Conservation (phyloP, 2,113 vertebrate genomes). For the Lichenostomus cassidix region DNA sequence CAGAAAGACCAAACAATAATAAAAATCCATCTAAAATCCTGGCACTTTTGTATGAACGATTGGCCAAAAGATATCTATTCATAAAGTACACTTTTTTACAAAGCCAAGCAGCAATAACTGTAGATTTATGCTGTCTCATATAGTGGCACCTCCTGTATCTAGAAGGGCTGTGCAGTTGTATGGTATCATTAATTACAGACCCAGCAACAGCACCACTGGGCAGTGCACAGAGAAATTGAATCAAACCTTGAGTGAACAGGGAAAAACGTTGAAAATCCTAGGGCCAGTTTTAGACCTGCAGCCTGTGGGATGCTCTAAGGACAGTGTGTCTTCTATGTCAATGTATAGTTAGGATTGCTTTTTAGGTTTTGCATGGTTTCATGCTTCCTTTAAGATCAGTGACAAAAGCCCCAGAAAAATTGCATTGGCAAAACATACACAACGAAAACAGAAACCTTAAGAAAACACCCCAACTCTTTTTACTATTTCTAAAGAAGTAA, state of each 20-base stretch:
- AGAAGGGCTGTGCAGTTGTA: not conserved
- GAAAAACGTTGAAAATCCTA: not conserved
- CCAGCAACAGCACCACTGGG: not conserved
- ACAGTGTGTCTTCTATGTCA: not conserved
- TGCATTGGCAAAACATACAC: not conserved
- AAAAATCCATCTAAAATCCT: not conserved
- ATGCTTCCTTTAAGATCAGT: not conserved
- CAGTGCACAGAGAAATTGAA: not conserved
- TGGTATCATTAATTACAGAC: not conserved
- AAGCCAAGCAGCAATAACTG: not conserved
- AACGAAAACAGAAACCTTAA: not conserved
- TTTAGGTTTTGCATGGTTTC: not conserved
- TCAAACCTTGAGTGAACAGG: not conserved
- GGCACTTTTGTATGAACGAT: not conserved
- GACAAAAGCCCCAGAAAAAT: not conserved
- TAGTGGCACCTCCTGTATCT: not conserved
- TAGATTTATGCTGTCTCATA: not conserved
- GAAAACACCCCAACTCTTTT: not conserved
- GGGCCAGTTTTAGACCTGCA: not conserved
- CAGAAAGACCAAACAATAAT: not conserved
- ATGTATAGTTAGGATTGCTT: not conserved
- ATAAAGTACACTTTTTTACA: not conserved
- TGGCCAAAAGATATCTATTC: not conserved
- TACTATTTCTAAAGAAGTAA: not conserved
- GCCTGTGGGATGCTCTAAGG: not conserved